Conservation (phyloP, 2,888 invertebrate species). For the Dryococelus australis region DNA sequence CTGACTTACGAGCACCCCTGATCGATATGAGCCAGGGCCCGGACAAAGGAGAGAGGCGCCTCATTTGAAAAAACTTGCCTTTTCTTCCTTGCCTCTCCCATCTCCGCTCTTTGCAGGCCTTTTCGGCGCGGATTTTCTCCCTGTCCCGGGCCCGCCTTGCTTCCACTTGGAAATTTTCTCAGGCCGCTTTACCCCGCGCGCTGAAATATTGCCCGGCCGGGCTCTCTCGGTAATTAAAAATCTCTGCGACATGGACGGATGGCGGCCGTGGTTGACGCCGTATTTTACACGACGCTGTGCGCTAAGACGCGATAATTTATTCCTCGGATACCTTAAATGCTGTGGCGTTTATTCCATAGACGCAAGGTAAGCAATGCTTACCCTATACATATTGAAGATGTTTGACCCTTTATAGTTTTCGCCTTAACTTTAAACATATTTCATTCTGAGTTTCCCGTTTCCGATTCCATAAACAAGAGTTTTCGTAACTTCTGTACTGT, state of each 20-base stretch:
- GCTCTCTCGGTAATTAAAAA: conserved; percentile 10
- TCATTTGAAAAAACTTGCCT: not conserved
- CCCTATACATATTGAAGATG: too few relatives aligned
- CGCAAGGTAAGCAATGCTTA: too few relatives aligned
- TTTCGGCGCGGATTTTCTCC: not conserved
- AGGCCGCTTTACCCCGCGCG: not conserved
- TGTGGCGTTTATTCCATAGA: too few relatives aligned
- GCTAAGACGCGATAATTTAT: not conserved
- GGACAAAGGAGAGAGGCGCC: not conserved
- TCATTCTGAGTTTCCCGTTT: too few relatives aligned
- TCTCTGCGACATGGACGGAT: not conserved
- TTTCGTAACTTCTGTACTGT: too few relatives aligned
- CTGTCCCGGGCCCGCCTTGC: not conserved
- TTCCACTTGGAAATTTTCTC: not conserved
- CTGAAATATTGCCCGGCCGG: not conserved
- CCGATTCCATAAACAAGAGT: too few relatives aligned
- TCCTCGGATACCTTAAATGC: too few relatives aligned
- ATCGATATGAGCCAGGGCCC: conserved; percentile 23
- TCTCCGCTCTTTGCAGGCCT: not conserved
- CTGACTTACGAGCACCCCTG: conserved; percentile 13
- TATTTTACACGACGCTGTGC: too few relatives aligned
- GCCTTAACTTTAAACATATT: too few relatives aligned
- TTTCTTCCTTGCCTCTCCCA: not conserved
- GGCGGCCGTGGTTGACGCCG: not conserved
- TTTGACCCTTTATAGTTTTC: too few relatives aligned